A percentile compares a stretch with the other conserved stretches of the same genome.
Conservation (phyloP, 2,888 invertebrate genomes). For the Leptogaster cylindrica region DNA sequence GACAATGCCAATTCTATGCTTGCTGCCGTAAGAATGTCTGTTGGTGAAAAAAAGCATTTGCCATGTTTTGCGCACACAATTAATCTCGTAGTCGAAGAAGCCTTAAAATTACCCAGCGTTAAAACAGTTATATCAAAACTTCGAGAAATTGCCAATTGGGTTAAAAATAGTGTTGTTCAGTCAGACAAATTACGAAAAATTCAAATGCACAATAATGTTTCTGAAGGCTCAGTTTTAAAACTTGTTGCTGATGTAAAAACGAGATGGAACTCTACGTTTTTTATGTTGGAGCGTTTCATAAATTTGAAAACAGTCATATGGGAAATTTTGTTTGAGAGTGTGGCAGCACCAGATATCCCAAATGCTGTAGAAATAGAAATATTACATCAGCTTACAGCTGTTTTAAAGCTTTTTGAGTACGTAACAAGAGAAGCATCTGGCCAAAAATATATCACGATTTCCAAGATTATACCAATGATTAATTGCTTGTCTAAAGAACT, state of each 20-base stretch:
- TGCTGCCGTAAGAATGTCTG: constrained; percentile 29
- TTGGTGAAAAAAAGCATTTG: constrained; percentile 41
- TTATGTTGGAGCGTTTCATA: constrained; percentile 43
- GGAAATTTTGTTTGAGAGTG: constrained; percentile 23
- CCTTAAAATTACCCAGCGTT: too few species aligned
- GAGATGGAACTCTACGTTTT: constrained; percentile 44
- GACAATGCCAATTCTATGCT: constrained; percentile 39
- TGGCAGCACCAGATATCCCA: constrained; percentile 31
- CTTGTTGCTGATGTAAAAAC: constrained; percentile 41
- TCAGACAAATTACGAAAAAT: constrained; percentile 19
- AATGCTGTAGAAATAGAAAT: constrained; percentile 12
- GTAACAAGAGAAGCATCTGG: constrained; percentile 41
- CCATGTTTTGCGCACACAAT: constrained; percentile 43
- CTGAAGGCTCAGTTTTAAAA: constrained; percentile 40
- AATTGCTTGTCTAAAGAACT: constrained; percentile 38
- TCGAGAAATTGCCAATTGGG: constrained; percentile 42
- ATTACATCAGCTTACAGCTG: constrained; percentile 19
- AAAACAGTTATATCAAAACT: constrained; percentile 42
- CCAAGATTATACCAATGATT: constrained; percentile 42
- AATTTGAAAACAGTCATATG: constrained; percentile 33
- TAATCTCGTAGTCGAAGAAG: constrained; percentile 37
- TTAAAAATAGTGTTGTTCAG: constrained; percentile 31
- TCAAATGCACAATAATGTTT: not conserved
- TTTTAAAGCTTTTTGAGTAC: constrained; percentile 35
- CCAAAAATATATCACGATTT: constrained; percentile 42